Conservation (phyloP, 2,113 vertebrate species). For the Trogon melanurus region DNA sequence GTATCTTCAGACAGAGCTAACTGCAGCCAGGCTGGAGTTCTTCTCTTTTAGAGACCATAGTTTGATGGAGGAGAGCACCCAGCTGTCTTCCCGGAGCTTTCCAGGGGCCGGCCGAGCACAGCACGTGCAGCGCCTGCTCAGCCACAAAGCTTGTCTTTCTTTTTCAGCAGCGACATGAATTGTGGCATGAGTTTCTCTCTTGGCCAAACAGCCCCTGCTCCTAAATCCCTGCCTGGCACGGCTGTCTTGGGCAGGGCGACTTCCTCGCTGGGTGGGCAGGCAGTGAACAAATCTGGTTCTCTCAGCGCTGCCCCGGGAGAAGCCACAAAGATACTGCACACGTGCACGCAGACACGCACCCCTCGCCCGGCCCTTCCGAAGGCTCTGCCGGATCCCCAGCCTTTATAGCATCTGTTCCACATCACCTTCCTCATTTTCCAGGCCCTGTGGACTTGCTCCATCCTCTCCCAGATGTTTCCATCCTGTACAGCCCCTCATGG, state of each 20-base stretch:
- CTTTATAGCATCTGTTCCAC: slow-evolving; percentile 23
- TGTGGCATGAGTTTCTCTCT: not conserved
- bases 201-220: not conserved
- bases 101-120: not conserved
- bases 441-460: not conserved
- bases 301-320: not conserved
- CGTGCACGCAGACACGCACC: not conserved
- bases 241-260: not conserved
- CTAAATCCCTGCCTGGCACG: not conserved
- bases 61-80: not conserved
- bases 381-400: not conserved
- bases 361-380: not conserved
- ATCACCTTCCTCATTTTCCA: not conserved
- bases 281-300: not conserved
- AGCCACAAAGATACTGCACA: not conserved
- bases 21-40: not conserved
- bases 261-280: not conserved
- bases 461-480: slow-evolving; percentile 37
- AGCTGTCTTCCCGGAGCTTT: not conserved
- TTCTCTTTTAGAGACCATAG: not conserved
- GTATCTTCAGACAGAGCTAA: not conserved
- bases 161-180: not conserved
- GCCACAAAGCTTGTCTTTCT: not conserved
- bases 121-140: not conserved
- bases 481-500: not conserved